Base-by-base conservation (phyloP, 2,113 vertebrate species). In the Ibidorhyncha struthersii region DNA sequence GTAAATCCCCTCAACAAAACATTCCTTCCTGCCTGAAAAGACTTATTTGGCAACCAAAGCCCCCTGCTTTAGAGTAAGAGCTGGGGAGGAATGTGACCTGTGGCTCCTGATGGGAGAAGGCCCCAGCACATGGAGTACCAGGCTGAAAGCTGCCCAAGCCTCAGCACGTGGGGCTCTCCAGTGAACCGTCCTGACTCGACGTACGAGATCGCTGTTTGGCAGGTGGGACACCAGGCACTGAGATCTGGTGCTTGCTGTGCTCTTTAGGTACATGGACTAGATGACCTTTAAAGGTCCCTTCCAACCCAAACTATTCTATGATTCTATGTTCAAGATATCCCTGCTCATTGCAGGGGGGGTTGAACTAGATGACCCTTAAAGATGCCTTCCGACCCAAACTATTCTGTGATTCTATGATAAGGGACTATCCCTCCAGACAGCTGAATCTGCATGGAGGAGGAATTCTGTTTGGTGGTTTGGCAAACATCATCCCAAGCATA, bases 1-100 rank as follows among this genome's bases (percentile, higher is more conserved):
- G 93, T 95, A 96, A 97, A 97, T 96, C 83, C 84, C 58, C 50
- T 80, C 91, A 71, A 95, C 66, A 77, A 96, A 97, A 97, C 93
- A 94, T 95, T 97, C 93, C 74, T 97, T 94, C 93, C 89, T 94
- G 78, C 47, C 86, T 95, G 78, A 96, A 90, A 96, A 82, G 74
- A 91, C 52, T 96, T 79, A 69, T 89, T 88, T 96, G 94, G 84
- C 93, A 96, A 91, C 32, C 66, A 85, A 94, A 90, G 65, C 12
- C 45, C 74, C 38, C 74, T 82, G 67, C 66, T 95, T 95, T 90
- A 94, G 49, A 95, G 61, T 63, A 65, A 84, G 93, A 87, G 83
- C 93, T 92, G 56, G 52, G 36, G 49, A 96, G 89, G 94, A 96
- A 96, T 88, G 83, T 87, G 94, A 91, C 77, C 91, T 91, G 86